Evolutionary conservation across 2,113 vertebrate genomes (phyloP).

Genomic region (Smithornis capensis): DNA sequence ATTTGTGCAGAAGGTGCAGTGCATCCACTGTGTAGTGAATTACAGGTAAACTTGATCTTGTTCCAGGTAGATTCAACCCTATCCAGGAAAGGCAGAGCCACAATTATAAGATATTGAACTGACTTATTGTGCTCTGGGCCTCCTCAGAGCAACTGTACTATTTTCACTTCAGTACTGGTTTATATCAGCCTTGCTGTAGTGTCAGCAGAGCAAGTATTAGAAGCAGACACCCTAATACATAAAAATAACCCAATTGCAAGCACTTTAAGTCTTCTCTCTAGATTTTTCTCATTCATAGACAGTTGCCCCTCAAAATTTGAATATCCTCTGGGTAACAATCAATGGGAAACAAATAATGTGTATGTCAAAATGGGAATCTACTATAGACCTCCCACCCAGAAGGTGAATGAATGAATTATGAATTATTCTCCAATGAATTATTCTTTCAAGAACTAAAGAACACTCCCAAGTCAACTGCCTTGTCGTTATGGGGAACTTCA

Average conservation of each 20-base stretch:
- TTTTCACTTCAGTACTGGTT: not conserved
- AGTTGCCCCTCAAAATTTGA: not conserved
- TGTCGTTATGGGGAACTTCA: not conserved
- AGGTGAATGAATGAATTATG: no score
- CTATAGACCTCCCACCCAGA: not conserved
- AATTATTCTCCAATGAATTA: not conserved
- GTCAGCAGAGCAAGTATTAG: not conserved
- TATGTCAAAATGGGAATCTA: not conserved
- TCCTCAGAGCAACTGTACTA: not conserved
- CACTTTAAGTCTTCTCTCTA: not conserved
- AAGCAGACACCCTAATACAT: not conserved
- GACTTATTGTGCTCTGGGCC: not conserved
- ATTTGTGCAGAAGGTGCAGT: not conserved
- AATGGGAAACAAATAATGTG: not conserved
- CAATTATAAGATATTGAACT: not conserved
- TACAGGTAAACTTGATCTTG: not conserved
- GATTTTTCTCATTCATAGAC: not conserved
- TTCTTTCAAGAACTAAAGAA: not conserved
- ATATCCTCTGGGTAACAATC: not conserved
- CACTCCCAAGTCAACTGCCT: not conserved
- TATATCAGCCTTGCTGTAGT: not conserved
- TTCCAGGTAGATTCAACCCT: not conserved
- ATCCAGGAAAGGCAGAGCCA: not conserved
- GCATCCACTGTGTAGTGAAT: not conserved
- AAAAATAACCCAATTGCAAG: not conserved